Percentiles rank a stretch among this genome's conserved stretches.
phyloP scores from a whole-genome alignment of 2,888 invertebrate species.

The Ectemnius continuus region DNA sequence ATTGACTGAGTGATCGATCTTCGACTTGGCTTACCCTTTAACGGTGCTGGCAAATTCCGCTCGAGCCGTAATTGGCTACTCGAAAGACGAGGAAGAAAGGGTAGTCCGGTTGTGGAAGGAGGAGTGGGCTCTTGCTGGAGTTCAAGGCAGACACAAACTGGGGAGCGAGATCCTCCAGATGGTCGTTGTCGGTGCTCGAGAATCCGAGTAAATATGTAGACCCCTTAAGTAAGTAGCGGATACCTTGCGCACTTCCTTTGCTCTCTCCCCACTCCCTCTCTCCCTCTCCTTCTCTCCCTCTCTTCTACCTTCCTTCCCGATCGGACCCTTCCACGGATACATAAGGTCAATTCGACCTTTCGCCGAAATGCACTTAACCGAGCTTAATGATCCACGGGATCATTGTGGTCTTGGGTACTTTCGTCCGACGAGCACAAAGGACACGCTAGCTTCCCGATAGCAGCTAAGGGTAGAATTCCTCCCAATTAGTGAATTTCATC shows the following conservation, averaged over 20 bases:
- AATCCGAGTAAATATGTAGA: constrained; percentile 44
- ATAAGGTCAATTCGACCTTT: constrained; percentile 12
- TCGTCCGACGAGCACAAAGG: background rate
- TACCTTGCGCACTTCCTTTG: constrained; percentile 13
- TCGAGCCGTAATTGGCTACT: constrained; percentile 59
- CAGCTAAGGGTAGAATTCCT: constrained; percentile 17
- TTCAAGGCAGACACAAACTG: constrained; percentile 17
- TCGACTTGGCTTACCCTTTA: constrained; percentile 28
- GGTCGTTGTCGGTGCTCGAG: constrained; percentile 17
- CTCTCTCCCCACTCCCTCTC: background rate
- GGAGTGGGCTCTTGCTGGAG: background rate
- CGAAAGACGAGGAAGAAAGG: constrained; percentile 33
- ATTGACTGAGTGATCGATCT: constrained; percentile 34
- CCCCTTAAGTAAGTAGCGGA: constrained; percentile 39
- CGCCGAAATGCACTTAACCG: constrained; percentile 13
- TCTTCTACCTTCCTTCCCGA: constrained; percentile 7
- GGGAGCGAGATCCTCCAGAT: constrained; percentile 21
- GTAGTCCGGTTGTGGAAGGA: constrained; percentile 1
- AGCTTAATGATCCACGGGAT: constrained; percentile 37
- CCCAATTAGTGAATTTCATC: constrained; percentile 38
- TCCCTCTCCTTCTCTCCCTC: constrained; percentile 1
- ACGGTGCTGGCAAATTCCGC: constrained; percentile 30
- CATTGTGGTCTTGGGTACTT: constrained; percentile 24
- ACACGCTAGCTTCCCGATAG: background rate
- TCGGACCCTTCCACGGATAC: background rate